Evolutionary conservation across 2,797 vertebrate species (phyloP).

Genomic region (Lutjanus argentimaculatus): DNA sequence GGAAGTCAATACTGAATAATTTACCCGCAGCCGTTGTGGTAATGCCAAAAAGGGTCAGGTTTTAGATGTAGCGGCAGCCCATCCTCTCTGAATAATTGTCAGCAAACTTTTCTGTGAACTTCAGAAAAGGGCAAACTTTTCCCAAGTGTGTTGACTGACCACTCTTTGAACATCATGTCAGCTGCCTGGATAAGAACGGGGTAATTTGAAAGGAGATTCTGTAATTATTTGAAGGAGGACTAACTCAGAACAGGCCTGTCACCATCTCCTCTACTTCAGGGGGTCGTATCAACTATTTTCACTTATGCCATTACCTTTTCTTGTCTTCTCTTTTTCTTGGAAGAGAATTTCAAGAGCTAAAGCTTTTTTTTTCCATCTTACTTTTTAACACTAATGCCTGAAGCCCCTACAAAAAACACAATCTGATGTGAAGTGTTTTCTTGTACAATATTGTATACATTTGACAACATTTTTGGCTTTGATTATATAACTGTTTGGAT

Average conservation of each 20-base stretch:
- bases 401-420: neutral
- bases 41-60: conserved; percentile 29
- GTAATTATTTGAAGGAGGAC: conserved; percentile 17
- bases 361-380: neutral
- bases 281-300: conserved; percentile 4
- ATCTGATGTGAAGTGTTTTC: conserved; percentile 3
- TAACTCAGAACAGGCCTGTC: conserved; percentile 2
- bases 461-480: neutral
- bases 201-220: conserved; percentile 17
- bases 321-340: neutral
- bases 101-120: conserved; percentile 43
- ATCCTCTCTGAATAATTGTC: conserved; percentile 18
- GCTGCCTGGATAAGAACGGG: neutral
- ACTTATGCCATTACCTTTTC: conserved; percentile 15
- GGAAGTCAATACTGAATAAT: conserved; percentile 46
- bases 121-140: conserved; percentile 51
- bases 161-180: conserved; percentile 20
- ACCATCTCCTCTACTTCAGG: neutral
- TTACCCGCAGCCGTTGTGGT: conserved; percentile 21
- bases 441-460: neutral
- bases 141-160: conserved; percentile 28
- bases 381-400: neutral
- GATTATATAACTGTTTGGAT: neutral
- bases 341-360: neutral
- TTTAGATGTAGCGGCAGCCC: neutral